These are phyloP conservation scores for Pelosia muscerda DNA, from an alignment of 2,888 invertebrate species.

Conservation along the genomic window DNA sequence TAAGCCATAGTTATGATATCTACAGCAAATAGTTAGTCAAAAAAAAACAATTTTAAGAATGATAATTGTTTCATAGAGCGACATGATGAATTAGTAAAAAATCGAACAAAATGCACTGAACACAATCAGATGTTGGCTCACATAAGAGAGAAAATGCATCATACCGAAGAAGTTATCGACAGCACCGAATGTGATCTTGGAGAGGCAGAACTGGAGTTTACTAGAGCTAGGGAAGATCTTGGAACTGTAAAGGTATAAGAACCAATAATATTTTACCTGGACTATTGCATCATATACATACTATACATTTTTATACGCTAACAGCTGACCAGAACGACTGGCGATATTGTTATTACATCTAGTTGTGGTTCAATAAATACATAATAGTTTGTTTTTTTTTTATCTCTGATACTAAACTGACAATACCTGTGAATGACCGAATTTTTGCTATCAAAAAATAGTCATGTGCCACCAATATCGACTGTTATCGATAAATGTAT, in stretches of 20 bases:
- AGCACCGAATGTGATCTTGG: constrained; percentile 78
- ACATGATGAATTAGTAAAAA: constrained; percentile 80
- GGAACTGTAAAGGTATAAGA: constrained; percentile 69
- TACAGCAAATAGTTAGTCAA: neutral
- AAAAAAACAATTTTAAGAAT: too few relatives aligned
- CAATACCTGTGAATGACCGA: too few relatives aligned
- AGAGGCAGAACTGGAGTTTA: constrained; percentile 75
- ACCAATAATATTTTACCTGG: neutral
- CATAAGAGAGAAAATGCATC: constrained; percentile 83
- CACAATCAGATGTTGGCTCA: constrained; percentile 83
- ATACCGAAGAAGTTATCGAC: constrained; percentile 81
- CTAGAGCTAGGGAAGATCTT: constrained; percentile 76
- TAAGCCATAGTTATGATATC: too few relatives aligned
- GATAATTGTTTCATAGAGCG: constrained; percentile 63
- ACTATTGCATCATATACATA: neutral
- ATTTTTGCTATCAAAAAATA: too few relatives aligned
- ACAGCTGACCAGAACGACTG: neutral
- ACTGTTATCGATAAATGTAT: too few relatives aligned
- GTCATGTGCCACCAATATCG: too few relatives aligned
- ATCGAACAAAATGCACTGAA: constrained; percentile 78
- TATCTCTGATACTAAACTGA: too few relatives aligned
- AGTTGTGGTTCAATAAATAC: neutral
- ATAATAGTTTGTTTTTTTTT: too few relatives aligned
- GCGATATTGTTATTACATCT: neutral
- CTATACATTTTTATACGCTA: neutral